phyloP scores from a whole-genome alignment of 1,140 invertebrate genomes.

The Colletes gigas region DNA sequence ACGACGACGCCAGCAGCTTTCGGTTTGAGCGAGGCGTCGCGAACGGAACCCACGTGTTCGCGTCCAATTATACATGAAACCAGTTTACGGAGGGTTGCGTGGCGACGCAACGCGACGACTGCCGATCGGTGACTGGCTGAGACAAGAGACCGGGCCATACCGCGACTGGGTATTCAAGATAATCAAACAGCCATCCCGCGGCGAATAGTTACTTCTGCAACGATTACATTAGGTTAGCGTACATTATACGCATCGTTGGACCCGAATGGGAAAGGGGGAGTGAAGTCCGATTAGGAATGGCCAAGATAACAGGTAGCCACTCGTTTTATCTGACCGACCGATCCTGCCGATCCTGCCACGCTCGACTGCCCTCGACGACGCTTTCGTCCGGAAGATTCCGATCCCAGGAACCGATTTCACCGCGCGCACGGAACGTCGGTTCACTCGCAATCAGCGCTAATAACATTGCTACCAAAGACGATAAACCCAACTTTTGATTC shows the following conservation, averaged over 20 bases:
- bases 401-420: conserved; percentile 17
- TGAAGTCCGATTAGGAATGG: conserved; percentile 3
- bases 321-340: conserved; percentile 18
- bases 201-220: conserved; percentile 33
- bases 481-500: no score
- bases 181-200: conserved; percentile 10
- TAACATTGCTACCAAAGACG: no score
- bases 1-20: no score
- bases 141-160: background rate
- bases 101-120: background rate
- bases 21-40: no score
- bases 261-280: background rate
- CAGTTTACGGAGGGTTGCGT: conserved; percentile 58
- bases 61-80: conserved; percentile 74
- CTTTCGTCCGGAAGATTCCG: background rate
- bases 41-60: conserved; percentile 36
- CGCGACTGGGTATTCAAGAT: background rate
- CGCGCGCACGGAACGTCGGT: background rate
- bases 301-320: conserved; percentile 22
- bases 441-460: no score
- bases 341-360: background rate
- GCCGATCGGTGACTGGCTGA: conserved; percentile 19
- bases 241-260: conserved; percentile 24
- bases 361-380: background rate
- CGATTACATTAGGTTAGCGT: conserved; percentile 37